Evolutionary conservation across 2,888 invertebrate species (phyloP), one percentile per base, ranked within the genome.

Genomic region (Megamerina dolium): DNA sequence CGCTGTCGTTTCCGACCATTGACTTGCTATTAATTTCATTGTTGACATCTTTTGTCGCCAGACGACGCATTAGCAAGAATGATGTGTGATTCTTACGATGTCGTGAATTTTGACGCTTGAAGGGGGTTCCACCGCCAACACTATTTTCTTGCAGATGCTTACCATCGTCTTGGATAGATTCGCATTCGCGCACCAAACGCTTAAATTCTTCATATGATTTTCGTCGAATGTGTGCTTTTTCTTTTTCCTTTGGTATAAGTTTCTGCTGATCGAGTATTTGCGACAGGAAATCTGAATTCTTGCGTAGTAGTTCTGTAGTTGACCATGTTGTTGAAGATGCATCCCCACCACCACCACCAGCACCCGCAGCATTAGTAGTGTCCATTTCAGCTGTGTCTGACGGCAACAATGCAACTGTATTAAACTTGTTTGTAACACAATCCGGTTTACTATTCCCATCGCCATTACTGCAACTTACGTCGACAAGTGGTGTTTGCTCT

Each of bases 161-260:
- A 32, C 32, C 32, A n/a, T 12, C 16, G 19, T 32, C 31, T 21
- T 40, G 17, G 8, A 12, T n/a, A 29, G 21, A 23, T 44, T 70
- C 68, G 46, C 63, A 64, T 49, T 71, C 70, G 49, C 63, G 61
- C 37, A 70, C 66, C 43, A 70, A 58, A 45, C 64, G 66, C 50
- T 73, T 73, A 45, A 72, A 73, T 55, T 72, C 72, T 51, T 72
- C 72, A 48, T 72, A 72, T 9, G 72, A 73, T 52, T 73, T 73
- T 47, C 72, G 64, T 19, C 71, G 66, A 45, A 64, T 61, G 44
- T 66, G 66, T 32, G 66, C 66, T 48, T 71, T 71, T 49, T 60
- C 66, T 33, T 58, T 62, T 46, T 70, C 67, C 49, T 67, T 58
- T 16, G 56, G 53, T 45, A 60, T 56, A 52, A 59, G 55, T 49